Percentiles rank a stretch among this genome's conserved stretches.
These are phyloP conservation scores for Scylla paramamosain DNA, from an alignment of 1,140 invertebrate genomes.

Conservation along the genomic window DNA sequence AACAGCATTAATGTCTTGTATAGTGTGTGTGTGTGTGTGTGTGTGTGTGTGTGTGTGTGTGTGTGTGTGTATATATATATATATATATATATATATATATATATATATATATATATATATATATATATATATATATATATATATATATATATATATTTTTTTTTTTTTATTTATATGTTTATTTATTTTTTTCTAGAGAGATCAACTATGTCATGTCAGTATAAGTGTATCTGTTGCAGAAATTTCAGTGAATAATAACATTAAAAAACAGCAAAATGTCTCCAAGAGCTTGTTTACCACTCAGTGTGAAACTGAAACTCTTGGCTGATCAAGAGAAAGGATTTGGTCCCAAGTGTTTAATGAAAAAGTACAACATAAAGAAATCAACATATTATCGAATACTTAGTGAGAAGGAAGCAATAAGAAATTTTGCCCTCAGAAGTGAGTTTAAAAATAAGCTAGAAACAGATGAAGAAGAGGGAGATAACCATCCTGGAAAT, in stretches of 20 bases:
- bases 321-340: background rate
- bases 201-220: no score
- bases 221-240: no score
- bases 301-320: background rate
- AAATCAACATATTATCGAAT: conserved; percentile 1
- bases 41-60: no score
- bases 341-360: background rate
- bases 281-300: background rate
- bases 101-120: conserved; percentile 25
- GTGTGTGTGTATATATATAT: background rate
- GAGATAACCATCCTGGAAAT: background rate
- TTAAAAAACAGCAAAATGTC: background rate
- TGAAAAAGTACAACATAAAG: conserved; percentile 13
- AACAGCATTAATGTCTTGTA: no score
- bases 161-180: no score
- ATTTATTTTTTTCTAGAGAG: no score
- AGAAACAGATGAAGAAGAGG: background rate
- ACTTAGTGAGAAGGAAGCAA: background rate
- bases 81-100: conserved; percentile 43
- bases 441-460: background rate
- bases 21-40: no score
- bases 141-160: no score
- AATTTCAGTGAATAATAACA: no score
- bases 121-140: no score
- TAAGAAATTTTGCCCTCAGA: background rate